Evolutionary conservation across 2,888 invertebrate genomes (phyloP).

Genomic region (Agrotis clavis): DNA sequence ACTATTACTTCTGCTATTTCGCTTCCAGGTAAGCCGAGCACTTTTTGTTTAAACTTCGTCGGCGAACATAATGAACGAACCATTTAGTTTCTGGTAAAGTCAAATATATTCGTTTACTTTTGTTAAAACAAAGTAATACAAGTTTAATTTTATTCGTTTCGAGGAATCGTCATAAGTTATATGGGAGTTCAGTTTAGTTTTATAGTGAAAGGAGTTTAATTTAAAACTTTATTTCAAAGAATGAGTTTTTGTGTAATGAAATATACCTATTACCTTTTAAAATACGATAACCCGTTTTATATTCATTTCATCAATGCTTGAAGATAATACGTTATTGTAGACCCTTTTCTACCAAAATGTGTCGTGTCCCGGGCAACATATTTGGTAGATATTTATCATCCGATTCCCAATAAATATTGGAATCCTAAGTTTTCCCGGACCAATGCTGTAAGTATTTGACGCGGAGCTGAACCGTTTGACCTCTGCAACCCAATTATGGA

Average conservation of each 20-base stretch:
- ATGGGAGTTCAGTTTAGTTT: neutral
- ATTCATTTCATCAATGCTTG: neutral
- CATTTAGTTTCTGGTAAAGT: neutral
- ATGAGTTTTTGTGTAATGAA: neutral
- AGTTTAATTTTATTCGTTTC: constrained; percentile 14
- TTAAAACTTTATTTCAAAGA: neutral
- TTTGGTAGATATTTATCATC: constrained; percentile 12
- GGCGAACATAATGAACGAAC: neutral
- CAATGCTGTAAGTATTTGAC: constrained; percentile 11
- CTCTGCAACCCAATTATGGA: constrained; percentile 6
- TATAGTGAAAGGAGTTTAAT: neutral
- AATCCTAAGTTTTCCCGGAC: constrained; percentile 6
- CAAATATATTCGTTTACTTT: neutral
- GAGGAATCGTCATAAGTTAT: neutral
- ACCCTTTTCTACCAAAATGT: neutral
- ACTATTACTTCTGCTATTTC: neutral
- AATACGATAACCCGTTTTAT: neutral
- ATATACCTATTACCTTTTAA: neutral
- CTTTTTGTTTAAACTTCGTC: constrained; percentile 2
- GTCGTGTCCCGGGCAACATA: neutral
- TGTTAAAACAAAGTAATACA: constrained; percentile 12
- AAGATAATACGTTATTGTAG: neutral
- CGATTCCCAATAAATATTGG: constrained; percentile 18
- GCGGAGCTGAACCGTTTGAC: neutral
- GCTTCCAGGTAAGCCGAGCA: constrained; percentile 3